These are phyloP conservation scores for Ctenoplectra terminalis DNA, from an alignment of 1,140 invertebrate genomes.

Conservation along the genomic window DNA sequence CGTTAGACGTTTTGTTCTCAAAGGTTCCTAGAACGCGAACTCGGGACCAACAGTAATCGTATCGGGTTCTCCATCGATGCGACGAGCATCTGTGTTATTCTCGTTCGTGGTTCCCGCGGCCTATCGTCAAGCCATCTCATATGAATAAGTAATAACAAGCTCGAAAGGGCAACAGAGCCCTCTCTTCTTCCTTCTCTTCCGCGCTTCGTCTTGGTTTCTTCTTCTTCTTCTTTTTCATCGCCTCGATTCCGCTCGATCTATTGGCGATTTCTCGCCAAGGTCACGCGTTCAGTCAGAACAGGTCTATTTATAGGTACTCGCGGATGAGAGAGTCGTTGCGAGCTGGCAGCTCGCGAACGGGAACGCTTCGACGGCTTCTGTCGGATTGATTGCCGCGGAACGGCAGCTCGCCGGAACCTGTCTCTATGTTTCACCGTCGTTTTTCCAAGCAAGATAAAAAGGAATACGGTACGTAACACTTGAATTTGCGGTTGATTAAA, in stretches of 20 bases:
- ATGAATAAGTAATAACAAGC: conserved; percentile 54
- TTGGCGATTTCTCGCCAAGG: conserved; percentile 62
- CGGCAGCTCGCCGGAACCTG: not conserved
- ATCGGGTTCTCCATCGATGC: not conserved
- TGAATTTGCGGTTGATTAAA: not conserved
- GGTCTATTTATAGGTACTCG: conserved; percentile 61
- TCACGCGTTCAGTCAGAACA: conserved; percentile 49
- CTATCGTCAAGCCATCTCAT: not conserved
- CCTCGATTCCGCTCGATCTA: conserved; percentile 29
- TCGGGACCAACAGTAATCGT: not conserved
- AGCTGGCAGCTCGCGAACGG: not conserved
- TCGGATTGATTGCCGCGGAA: conserved; percentile 9
- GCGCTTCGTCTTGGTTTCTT: not conserved
- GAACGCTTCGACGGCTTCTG: not conserved
- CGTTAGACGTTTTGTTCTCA: too few species aligned
- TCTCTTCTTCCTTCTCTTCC: not conserved
- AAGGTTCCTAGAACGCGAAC: not conserved
- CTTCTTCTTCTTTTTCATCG: not conserved
- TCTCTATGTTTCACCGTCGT: not conserved
- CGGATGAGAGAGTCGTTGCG: conserved; percentile 4
- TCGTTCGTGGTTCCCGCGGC: not conserved
- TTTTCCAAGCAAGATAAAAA: not conserved
- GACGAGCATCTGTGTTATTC: not conserved
- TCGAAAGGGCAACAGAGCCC: not conserved
- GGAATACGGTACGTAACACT: not conserved